phyloP scores from a whole-genome alignment of 2,888 invertebrate genomes.

The Ypsolopha sequella region DNA sequence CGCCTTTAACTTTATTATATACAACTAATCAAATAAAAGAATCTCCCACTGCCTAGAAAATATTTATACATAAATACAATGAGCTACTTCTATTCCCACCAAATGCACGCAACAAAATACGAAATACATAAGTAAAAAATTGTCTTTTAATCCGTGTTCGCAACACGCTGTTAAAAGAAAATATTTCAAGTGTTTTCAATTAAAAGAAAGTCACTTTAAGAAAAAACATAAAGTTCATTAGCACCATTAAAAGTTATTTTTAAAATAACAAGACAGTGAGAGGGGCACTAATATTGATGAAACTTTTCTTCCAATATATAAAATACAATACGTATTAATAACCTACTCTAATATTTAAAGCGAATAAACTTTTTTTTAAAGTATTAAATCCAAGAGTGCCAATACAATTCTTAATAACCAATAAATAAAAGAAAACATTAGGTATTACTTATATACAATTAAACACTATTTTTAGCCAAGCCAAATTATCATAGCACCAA shows the following conservation, averaged over 20 bases:
- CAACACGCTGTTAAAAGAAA: background rate
- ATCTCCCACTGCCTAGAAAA: constrained; percentile 38
- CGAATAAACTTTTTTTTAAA: constrained; percentile 22
- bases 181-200: constrained; percentile 1
- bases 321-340: constrained; percentile 21
- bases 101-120: background rate
- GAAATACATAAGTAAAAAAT: background rate
- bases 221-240: constrained; percentile 24
- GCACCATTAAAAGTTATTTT: constrained; percentile 39
- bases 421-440: constrained; percentile 49
- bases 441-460: constrained; percentile 54
- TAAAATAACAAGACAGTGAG: constrained; percentile 42
- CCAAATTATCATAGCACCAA: constrained; percentile 66
- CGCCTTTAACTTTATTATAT: constrained; percentile 1
- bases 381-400: background rate
- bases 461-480: constrained; percentile 57
- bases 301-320: constrained; percentile 60
- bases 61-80: background rate
- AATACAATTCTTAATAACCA: constrained; percentile 32
- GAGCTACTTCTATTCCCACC: background rate
- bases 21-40: constrained; percentile 34
- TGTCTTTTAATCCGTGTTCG: background rate
- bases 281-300: constrained; percentile 27
- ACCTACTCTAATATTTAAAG: constrained; percentile 48
- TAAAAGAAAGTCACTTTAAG: constrained; percentile 14